Evolutionary conservation across 2,888 invertebrate species (phyloP).

Genomic region (Trilocha varians): DNA sequence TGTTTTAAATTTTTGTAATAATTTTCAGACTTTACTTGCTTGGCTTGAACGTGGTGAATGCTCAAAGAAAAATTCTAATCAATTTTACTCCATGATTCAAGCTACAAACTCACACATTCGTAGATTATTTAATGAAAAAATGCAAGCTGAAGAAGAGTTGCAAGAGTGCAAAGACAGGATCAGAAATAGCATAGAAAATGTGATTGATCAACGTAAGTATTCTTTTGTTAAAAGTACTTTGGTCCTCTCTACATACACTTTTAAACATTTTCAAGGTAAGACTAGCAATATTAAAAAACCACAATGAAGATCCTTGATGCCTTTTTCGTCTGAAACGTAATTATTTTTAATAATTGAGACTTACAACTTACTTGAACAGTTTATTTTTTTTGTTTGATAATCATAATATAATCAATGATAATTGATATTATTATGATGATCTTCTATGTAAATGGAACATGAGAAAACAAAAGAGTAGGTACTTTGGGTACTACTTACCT

Average conservation of each 20-base stretch:
- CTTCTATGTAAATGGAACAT: too few species aligned
- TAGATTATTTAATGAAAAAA: constrained; percentile 87
- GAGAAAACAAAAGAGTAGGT: too few species aligned
- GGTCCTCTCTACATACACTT: not conserved
- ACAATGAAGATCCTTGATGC: too few species aligned
- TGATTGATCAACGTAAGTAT: constrained; percentile 91
- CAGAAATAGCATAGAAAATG: constrained; percentile 87
- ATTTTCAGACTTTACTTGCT: constrained; percentile 80
- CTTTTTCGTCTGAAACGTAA: too few species aligned
- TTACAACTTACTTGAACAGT: too few species aligned
- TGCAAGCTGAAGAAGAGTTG: constrained; percentile 89
- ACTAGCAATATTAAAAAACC: too few species aligned
- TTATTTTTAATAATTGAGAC: too few species aligned
- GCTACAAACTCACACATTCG: constrained; percentile 94
- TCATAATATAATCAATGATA: too few species aligned
- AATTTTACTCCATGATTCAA: constrained; percentile 97
- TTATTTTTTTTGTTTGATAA: too few species aligned
- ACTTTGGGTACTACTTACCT: too few species aligned
- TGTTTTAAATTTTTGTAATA: constrained; percentile 5
- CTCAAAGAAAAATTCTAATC: constrained; percentile 90
- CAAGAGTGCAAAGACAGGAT: constrained; percentile 88
- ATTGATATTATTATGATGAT: too few species aligned
- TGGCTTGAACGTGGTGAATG: constrained; percentile 97
- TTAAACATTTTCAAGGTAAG: constrained; percentile 3
- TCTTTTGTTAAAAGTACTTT: not conserved